Conservation (phyloP, 2,888 invertebrate genomes). For the Ischnus inquisitorius region DNA sequence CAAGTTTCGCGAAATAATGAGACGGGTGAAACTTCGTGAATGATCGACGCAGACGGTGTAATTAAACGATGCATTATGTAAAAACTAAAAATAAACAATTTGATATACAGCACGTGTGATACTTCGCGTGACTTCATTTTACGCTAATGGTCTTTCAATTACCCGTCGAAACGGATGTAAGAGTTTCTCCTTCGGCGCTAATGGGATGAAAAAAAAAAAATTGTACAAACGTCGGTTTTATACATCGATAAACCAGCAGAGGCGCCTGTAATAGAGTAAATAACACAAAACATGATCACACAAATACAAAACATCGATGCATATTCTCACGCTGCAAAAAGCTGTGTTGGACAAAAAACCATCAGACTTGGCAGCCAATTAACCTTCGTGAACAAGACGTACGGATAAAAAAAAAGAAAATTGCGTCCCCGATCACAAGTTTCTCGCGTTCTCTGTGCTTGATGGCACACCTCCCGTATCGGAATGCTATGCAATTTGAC, state of each 20-base stretch:
- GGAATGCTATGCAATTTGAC: conserved; percentile 42
- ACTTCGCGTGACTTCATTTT: background rate
- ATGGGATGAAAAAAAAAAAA: conserved; percentile 29
- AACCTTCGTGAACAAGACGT: conserved; percentile 22
- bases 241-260: background rate
- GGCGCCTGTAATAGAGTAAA: conserved; percentile 3
- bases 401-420: conserved; percentile 3
- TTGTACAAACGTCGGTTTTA: conserved; percentile 33
- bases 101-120: background rate
- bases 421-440: conserved; percentile 31
- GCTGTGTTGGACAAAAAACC: background rate
- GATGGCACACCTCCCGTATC: conserved; percentile 38
- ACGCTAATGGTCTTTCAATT: conserved; percentile 3
- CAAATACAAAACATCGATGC: too few relatives aligned
- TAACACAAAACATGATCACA: background rate
- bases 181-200: background rate
- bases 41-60: background rate
- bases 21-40: background rate
- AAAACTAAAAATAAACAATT: conserved; percentile 2
- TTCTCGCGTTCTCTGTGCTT: conserved; percentile 27
- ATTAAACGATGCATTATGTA: conserved; percentile 4
- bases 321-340: conserved; percentile 42
- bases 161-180: background rate
- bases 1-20: background rate
- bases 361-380: conserved; percentile 29